Base-by-base conservation (phyloP, 2,797 vertebrate species). In the Toxotes lorentzi region DNA sequence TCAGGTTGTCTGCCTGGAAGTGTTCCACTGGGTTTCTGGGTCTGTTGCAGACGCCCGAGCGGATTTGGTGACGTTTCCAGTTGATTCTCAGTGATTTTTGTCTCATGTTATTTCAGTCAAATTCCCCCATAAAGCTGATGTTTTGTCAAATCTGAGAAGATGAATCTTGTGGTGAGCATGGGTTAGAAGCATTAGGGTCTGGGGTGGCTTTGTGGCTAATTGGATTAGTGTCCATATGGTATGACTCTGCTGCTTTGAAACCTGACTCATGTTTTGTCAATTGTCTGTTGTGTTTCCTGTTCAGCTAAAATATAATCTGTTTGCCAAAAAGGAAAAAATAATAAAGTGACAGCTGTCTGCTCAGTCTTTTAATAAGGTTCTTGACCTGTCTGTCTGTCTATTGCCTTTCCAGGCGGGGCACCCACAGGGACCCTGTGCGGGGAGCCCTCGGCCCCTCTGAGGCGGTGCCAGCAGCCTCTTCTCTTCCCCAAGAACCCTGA, bases 341-440 rank as follows among this genome's bases (percentile, higher is more conserved):
- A 47, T 41, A 10, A 27, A 27, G 13, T 43, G 11, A 62, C 3
- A 59, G 35, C 19, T 43, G 16, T 30, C 16, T 43, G 19, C 30
- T 38, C 7, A 5, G n/a, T 16, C 45, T 38, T 60, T 64, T 40
- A 61, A 68, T 45, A 32, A 9, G 1, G 59, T 47, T 53, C 4
- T 70, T 65, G 1, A 17, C 43, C 23, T 63, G 4, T 70, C 34
- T 53, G 3, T 88, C 54, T 62, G 13, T 78, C n/a, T 86, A 19
- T 61, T 51, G 21, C 59, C 50, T 48, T 58, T 45, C 56, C 81
- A 95, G 94, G 73, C 27, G 95, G 95, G 6, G 73, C 86, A 1
- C 90, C 95, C 0, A 81, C 85, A n/a, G 95, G 95, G 32, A 95
- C 95, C 69, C 87, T 96, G 73, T 95, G 95, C 16, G 95, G 95